Base-by-base conservation (phyloP, 2,888 invertebrate genomes). In the Spisula solida region DNA sequence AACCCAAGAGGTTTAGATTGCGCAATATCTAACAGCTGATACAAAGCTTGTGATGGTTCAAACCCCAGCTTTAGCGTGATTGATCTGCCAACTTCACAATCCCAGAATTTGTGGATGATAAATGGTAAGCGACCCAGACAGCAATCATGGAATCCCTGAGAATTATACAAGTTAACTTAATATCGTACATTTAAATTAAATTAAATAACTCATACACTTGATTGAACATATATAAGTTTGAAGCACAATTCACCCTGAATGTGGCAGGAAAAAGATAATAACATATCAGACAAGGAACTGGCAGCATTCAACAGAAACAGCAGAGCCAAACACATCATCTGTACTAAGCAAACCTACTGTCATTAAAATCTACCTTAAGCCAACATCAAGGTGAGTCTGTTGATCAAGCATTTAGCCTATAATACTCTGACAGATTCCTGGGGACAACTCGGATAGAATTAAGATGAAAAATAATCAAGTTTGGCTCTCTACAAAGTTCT, bases 401-500 rank as follows among this genome's bases (percentile, higher is more conserved):
- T 5, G 60, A 66, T 66, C 25, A 66, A n/a, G n/a, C 60, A 56
- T 20, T n/a, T 66, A n/a, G 10, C 10, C 5, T 25, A 6, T 8
- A 12, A 47, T 47, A 56, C 20, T 56, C n/a, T 25, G 25, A 66
- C 25, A 66, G 25, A 66, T 25, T 66, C n/a, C 14, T 1, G 60
- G 25, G 60, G 25, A 66, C n/a, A 66, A 66, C 0, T 25, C n/a
- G 10, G n/a, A 66, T 25, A n/a, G 25, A 66, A 25, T 25, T 66
- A 25, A 25, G 60, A 25, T 12, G n/a, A 66, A 66, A 41, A 25
- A 66, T 66, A n/a, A 66, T 66, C 60, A 66, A 66, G 12, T 4
- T 66, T 66, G 60, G n/a, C n/a, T 56, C 56, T 56, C 56, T 20
- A 56, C n/a, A n/a, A 56, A 56, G 56, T 60, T 66, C 60, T 25